Evolutionary conservation across 2,113 vertebrate species (phyloP).

Genomic region (Turnix velox): DNA sequence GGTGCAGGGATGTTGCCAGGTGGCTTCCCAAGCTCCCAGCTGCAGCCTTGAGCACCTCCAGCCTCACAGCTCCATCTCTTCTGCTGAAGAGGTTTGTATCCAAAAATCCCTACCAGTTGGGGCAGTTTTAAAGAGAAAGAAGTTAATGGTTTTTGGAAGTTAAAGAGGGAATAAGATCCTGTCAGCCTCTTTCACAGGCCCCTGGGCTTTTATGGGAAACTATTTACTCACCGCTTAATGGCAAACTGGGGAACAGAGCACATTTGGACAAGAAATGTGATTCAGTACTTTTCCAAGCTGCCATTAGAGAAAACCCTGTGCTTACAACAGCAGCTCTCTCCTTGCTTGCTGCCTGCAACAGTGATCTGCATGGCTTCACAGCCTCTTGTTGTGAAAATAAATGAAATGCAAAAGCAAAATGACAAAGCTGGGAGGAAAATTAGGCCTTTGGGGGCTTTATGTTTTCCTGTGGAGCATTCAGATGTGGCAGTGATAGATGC

Average conservation of each 20-base stretch:
- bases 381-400: neutral
- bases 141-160: neutral
- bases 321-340: neutral
- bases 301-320: neutral
- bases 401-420: neutral
- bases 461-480: neutral
- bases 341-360: neutral
- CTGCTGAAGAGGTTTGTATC: neutral
- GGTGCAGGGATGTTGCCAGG: fast-evolving
- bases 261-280: neutral
- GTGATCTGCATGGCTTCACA: neutral
- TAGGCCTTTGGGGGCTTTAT: neutral
- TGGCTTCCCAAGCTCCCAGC: neutral
- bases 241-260: neutral
- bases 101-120: neutral
- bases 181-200: neutral
- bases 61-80: neutral
- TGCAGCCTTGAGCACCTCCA: fast-evolving
- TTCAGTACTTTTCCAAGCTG: neutral
- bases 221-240: neutral
- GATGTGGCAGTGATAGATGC: neutral
- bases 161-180: neutral
- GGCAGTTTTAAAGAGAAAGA: neutral
- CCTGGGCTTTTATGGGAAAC: neutral
- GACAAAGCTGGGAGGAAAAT: neutral